Base-by-base conservation (phyloP, 1,140 invertebrate genomes). In the Eumeta japonica region DNA sequence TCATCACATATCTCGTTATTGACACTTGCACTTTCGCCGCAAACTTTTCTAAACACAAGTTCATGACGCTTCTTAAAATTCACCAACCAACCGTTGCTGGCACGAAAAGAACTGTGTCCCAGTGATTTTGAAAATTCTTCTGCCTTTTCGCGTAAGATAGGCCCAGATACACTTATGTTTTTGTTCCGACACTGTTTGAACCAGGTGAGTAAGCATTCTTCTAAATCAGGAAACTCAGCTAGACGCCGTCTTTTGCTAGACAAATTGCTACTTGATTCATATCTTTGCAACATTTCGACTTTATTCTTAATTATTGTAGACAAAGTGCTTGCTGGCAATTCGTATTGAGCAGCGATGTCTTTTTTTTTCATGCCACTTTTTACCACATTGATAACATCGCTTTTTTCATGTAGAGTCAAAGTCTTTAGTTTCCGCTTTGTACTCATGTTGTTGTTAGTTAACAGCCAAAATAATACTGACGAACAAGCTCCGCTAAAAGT, bases 41-140 rank as follows among this genome's bases (percentile, higher is more conserved):
- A 59, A 34, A 59, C 33, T 49, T 47, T 55, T 45, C 48, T 50
- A 41, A 57, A 57, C 24, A 36, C 50, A 30, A 65, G 37, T 32
- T 44, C 37, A 35, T 58, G 39, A 17, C 50, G 37, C 35, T 52
- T 58, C 41, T 61, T 58, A 45, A 60, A 70, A 45, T 58, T 56
- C 16, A 53, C 37, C 17, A 66, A 38, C 63, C 68, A 75, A 24
- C 62, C 63, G 51, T 62, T 49, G 35, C 59, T 61, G 24, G 56
- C 63, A 12, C 29, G 35, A 53, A 72, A 71, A 33, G 54, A 47
- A 19, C 30, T 28, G 40, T 43, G 29, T 36, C 45, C 45, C 17
- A 68, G 50, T 47, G 47, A 30, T 52, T 35, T 36, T 13, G 59
- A 47, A 43, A 61, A 52, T 50, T 54, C 38, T 45, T 51, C 27